Percentiles rank a stretch among this genome's conserved stretches.
These are phyloP conservation scores for Limanda limanda DNA, from an alignment of 2,113 vertebrate species.

Conservation along the genomic window DNA sequence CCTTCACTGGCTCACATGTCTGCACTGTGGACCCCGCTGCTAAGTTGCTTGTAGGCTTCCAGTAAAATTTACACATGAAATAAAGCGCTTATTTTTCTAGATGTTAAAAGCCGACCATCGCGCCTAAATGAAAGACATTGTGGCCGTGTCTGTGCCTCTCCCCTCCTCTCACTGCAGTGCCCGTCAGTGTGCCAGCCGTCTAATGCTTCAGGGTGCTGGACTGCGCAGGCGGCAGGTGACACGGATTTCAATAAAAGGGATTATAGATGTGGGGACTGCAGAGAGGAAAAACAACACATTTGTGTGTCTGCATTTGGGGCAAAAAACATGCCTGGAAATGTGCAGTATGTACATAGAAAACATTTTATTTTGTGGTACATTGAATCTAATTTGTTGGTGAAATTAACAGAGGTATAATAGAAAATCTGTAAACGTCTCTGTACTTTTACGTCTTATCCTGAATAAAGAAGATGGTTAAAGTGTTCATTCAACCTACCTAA, in stretches of 20 bases:
- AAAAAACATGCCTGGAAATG: constrained; percentile 34
- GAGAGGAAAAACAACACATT: constrained; percentile 70
- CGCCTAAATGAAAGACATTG: constrained; percentile 50
- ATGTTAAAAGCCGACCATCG: constrained; percentile 38
- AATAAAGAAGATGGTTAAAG: not conserved
- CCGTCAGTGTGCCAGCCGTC: constrained; percentile 78
- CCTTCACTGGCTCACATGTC: constrained; percentile 35
- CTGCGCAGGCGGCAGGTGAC: constrained; percentile 84
- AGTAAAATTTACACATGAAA: constrained; percentile 25
- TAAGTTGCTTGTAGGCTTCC: constrained; percentile 15
- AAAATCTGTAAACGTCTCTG: not conserved
- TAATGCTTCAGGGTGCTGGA: constrained; percentile 80
- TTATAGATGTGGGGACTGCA: constrained; percentile 81
- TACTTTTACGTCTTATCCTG: not conserved
- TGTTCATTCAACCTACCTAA: not conserved
- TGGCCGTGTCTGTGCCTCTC: constrained; percentile 40
- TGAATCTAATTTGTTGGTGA: not conserved
- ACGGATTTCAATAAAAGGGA: constrained; percentile 87
- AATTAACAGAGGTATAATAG: not conserved
- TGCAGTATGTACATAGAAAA: not conserved
- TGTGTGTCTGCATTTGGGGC: constrained; percentile 34
- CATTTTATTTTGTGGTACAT: not conserved
- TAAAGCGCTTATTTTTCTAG: constrained; percentile 13
- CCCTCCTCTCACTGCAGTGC: constrained; percentile 67
- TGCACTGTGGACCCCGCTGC: constrained; percentile 15